phyloP scores from a whole-genome alignment of 2,113 vertebrate genomes.

The Tragelaphus imberbis region DNA sequence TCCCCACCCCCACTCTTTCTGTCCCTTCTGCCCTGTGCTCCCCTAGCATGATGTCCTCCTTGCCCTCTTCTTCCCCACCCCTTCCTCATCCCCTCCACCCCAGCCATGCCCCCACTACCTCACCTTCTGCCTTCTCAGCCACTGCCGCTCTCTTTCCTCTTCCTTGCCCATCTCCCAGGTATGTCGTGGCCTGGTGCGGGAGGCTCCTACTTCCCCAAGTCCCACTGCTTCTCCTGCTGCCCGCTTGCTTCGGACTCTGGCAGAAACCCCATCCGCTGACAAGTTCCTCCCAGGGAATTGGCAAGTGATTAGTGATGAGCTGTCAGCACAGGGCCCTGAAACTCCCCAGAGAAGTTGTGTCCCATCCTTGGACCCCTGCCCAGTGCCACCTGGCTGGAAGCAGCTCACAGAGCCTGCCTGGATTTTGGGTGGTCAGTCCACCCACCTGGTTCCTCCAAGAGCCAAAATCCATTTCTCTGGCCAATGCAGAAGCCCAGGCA shows the following conservation, averaged over 20 bases:
- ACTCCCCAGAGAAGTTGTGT: not conserved
- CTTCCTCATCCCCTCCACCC: not conserved
- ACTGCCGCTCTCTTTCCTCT: constrained; percentile 48
- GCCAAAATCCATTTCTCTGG: not conserved
- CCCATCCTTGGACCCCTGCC: not conserved
- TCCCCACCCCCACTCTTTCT: not conserved
- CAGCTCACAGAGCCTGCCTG: not conserved
- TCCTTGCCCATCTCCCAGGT: constrained; percentile 66
- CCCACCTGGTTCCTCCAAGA: not conserved
- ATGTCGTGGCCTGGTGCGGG: constrained; percentile 45
- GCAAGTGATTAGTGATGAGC: constrained; percentile 68
- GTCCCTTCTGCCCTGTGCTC: not conserved
- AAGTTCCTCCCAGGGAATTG: constrained; percentile 58
- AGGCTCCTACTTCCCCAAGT: constrained; percentile 34
- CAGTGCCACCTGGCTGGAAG: not conserved
- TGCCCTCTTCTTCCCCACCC: not conserved
- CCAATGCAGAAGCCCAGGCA: not conserved
- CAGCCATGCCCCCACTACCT: not conserved
- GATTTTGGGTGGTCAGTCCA: not conserved
- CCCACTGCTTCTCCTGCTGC: constrained; percentile 62
- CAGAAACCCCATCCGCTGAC: constrained; percentile 61
- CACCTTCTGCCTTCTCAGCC: constrained; percentile 29
- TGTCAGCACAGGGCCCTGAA: constrained; percentile 47
- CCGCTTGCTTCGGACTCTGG: constrained; percentile 66
- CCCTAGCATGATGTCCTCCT: not conserved